Evolutionary conservation across 92 coral and sea anemone genomes (phyloP), one percentile per base, ranked within the genome.

Genomic region (Meandrina meandrites): DNA sequence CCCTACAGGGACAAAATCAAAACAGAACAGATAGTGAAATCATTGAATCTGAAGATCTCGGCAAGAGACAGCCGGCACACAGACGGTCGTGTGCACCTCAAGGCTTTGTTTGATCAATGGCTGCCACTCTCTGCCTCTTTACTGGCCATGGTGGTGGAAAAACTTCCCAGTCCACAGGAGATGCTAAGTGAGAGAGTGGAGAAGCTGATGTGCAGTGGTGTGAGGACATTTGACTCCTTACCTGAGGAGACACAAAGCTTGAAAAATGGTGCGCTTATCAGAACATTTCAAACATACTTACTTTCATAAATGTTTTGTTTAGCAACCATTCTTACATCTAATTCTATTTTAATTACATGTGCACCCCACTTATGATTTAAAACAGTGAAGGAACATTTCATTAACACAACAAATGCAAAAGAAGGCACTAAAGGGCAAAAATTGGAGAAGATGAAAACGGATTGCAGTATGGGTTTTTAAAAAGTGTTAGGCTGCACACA

Each of bases 31-130:
- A 97, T 97, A 67, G 97, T 90, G 56, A 92, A 93, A 72, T 95
- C 99, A 30, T 86, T 97, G 16, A 97, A 97, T 86, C 81, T 97
- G 48, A 97, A 95, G 85, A 91, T 97, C 58, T 97, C 99, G 5
- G 93, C 98, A 3, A 91, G 99, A n/a, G 99, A 97, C 88, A 90
- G 98, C 34, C 92, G 99, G 18, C 94, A 93, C 87, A 91, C 90
- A 35, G 99, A 97, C 92, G 81, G 92, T 35, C 92, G 95, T 19
- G 96, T 93, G 6, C 90, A 90, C 35, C 85, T 97, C 51, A 93
- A 92, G 69, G 96, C 98, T 19, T 80, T 97, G 64, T 93, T 92
- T 72, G 91, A 95, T 42, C 95, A 97, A 87, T 97, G 99, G 99
- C 88, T 97, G 78, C 99, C 99, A 13, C 80, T 97, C 67, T 97